These are phyloP conservation scores for Scaptodrosophila lebanonensis DNA, from an alignment of 1,140 invertebrate species.

Conservation along the genomic window DNA sequence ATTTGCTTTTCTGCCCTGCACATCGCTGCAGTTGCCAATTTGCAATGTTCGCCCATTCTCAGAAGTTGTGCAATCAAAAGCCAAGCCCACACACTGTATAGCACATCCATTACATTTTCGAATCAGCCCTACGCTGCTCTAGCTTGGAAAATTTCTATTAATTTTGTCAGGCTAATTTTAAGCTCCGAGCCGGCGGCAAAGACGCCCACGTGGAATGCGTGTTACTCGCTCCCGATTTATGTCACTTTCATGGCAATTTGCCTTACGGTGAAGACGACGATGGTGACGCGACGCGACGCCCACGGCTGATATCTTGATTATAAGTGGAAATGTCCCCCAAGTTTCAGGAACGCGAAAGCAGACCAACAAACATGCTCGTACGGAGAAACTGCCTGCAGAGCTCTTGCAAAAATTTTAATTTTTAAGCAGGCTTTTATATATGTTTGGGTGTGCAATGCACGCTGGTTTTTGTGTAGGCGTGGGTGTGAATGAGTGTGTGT, in stretches of 20 bases:
- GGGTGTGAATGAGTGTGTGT: background rate
- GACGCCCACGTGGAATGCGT: background rate
- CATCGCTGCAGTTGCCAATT: constrained; percentile 28
- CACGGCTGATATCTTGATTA: constrained; percentile 63
- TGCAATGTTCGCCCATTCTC: constrained; percentile 2
- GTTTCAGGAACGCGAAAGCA: constrained; percentile 13
- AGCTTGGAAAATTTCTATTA: constrained; percentile 49
- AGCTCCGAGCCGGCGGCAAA: constrained; percentile 13
- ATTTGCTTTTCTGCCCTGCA: constrained; percentile 49
- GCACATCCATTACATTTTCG: constrained; percentile 9
- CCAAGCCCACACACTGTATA: background rate
- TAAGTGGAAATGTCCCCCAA: constrained; percentile 42
- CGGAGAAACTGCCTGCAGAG: constrained; percentile 60
- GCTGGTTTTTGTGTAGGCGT: background rate
- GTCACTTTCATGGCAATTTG: constrained; percentile 26
- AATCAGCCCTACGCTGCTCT: constrained; percentile 18
- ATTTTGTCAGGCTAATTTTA: constrained; percentile 58
- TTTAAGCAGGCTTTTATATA: constrained; percentile 59
- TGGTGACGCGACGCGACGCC: constrained; percentile 25
- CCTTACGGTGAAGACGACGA: constrained; percentile 1
- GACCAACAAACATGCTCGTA: background rate
- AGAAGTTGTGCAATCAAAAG: constrained; percentile 1
- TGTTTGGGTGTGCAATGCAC: constrained; percentile 21
- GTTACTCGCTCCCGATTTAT: constrained; percentile 31
- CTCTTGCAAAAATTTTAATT: constrained; percentile 49